phyloP scores from a whole-genome alignment of 2,888 invertebrate species.

The Terebella lapidaria region DNA sequence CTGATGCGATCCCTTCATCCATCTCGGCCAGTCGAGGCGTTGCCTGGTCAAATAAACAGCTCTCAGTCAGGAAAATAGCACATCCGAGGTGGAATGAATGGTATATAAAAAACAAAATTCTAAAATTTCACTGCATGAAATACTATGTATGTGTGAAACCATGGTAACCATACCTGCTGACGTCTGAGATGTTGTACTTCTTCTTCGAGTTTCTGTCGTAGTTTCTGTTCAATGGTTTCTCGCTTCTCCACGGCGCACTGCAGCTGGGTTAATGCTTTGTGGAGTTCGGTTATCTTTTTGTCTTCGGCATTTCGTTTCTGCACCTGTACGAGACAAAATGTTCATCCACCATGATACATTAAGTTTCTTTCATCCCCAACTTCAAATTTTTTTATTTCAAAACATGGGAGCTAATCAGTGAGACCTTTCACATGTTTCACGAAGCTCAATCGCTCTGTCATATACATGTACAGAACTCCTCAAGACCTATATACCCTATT shows the following conservation, averaged over 20 bases:
- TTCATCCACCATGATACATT: no score
- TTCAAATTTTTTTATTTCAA: no score
- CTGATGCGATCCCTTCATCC: conserved; percentile 25
- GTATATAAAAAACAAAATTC: no score
- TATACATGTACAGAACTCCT: no score
- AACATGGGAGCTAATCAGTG: no score
- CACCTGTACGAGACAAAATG: conserved; percentile 1
- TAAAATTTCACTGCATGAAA: not conserved
- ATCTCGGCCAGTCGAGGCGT: no score
- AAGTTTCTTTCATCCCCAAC: no score
- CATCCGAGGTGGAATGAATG: no score
- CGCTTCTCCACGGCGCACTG: conserved; percentile 79
- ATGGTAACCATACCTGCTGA: conserved; percentile 11
- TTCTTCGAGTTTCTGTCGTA: conserved; percentile 77
- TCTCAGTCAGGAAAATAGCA: not conserved
- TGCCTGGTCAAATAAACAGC: not conserved
- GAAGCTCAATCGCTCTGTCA: no score
- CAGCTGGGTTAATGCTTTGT: conserved; percentile 73
- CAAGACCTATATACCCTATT: no score
- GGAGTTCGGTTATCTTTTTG: conserved; percentile 77
- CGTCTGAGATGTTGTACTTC: conserved; percentile 66
- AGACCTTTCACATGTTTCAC: no score
- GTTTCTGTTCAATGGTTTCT: conserved; percentile 78
- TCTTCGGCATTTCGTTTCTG: conserved; percentile 52
- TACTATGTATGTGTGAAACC: no score